Percentiles rank a stretch among this genome's conserved stretches.
Conservation (phyloP, 2,888 invertebrate genomes). For the Deroplatys truncata region DNA sequence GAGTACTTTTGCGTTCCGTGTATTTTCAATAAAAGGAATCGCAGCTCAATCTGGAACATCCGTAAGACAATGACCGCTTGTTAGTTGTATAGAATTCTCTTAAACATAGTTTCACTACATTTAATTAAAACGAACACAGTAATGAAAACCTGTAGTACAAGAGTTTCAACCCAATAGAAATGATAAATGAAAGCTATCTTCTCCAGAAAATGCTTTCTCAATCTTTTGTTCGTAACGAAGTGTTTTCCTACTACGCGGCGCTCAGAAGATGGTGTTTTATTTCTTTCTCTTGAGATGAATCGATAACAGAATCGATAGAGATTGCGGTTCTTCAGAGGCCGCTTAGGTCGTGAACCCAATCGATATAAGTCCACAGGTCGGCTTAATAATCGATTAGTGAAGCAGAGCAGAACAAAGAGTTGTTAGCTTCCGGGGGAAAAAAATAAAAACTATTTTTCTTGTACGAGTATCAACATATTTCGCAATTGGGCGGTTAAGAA, state of each 20-base stretch:
- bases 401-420: background rate
- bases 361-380: background rate
- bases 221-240: background rate
- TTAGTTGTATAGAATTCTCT: too few relatives aligned
- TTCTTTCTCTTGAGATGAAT: background rate
- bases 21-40: too few relatives aligned
- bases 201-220: background rate
- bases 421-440: background rate
- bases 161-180: background rate
- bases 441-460: background rate
- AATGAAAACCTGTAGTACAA: too few relatives aligned
- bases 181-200: background rate
- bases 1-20: too few relatives aligned
- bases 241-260: background rate
- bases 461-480: background rate
- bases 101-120: too few relatives aligned
- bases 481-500: background rate
- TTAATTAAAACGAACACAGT: too few relatives aligned
- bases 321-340: background rate
- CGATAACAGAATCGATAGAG: background rate
- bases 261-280: background rate
- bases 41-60: too few relatives aligned
- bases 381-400: background rate
- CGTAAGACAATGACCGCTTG: too few relatives aligned
- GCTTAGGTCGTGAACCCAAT: background rate